Evolutionary conservation across 2,113 vertebrate species (phyloP), one percentile per base, ranked within the genome.

Genomic region (Gymnogyps californianus): DNA sequence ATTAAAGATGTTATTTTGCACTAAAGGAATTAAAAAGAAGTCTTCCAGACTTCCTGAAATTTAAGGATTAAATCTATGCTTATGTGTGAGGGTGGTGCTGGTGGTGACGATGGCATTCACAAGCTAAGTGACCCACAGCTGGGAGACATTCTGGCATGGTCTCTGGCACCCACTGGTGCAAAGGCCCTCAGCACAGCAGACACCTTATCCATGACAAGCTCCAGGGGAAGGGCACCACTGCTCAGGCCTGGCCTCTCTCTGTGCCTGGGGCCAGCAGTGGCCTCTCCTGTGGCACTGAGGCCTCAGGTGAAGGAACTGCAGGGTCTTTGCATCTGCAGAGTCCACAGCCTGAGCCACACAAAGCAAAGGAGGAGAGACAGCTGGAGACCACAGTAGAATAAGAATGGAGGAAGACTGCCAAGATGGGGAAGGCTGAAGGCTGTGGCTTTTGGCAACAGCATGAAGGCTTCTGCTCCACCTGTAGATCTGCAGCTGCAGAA

Each of bases 71-170:
- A 58, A 65, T 69, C 75, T 57, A 31, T 29, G 44, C 24, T 5
- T 52, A 6, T 19, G 5, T 44, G 9, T 0, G 1, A 83, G 8
- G 15, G 10, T 76, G 46, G 8, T 62, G 51, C 42, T 32, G 6
- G 10, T 55, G n/a, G n/a, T 46, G 29, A 51, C 15, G 5, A 74
- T 0, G 0, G 31, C 57, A 49, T 59, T 55, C 5, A 1, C 9
- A 59, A 65, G 9, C 3, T 13, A 54, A 59, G 25, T 28, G 18
- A 72, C 28, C 4, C 31, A 44, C 17, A 76, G 14, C 26, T 76
- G 15, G 13, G 7, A 87, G 11, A 70, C 38, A 29, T 15, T 24
- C 13, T 29, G 22, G 51, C 46, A 74, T 2, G 4, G 8, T 51
- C n/a, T 58, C 47, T 54, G 20, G 22, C 25, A 58, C 13, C 4